Evolutionary conservation across 2,113 vertebrate genomes (phyloP).

Genomic region (Heterocephalus glaber): DNA sequence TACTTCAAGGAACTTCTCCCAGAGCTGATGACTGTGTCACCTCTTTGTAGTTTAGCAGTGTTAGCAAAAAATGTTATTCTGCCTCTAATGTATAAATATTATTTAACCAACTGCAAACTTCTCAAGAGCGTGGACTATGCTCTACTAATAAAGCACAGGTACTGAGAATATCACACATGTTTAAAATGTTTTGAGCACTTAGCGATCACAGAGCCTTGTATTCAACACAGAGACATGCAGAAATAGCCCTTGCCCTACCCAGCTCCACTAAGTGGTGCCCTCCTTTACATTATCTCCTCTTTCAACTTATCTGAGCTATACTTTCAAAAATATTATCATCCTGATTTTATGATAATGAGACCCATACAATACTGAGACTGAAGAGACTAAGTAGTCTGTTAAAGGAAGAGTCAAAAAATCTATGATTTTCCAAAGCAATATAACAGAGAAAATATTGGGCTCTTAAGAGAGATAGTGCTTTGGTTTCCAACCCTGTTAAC

Average conservation of each 20-base stretch:
- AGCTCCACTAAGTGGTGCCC: neutral
- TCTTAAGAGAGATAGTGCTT: neutral
- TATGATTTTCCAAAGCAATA: neutral
- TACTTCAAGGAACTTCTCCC: neutral
- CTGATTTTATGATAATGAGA: neutral
- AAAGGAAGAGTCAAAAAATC: neutral
- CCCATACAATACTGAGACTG: neutral
- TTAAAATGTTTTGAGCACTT: neutral
- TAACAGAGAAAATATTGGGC: neutral
- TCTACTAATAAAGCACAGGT: neutral
- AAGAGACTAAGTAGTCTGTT: neutral
- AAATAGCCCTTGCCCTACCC: neutral
- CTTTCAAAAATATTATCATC: neutral
- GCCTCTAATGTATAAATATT: neutral
- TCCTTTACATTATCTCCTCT: neutral
- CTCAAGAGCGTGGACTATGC: neutral
- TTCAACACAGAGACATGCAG: neutral
- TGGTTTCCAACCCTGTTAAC: neutral
- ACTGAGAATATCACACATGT: neutral
- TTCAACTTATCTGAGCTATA: neutral
- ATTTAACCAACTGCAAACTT: neutral
- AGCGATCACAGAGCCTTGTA: neutral
- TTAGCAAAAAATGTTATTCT: neutral
- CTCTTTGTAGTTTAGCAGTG: neutral
- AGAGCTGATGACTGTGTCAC: neutral